These are phyloP conservation scores for Petaurus breviceps DNA, from an alignment of 2,113 vertebrate species.

Conservation along the genomic window DNA sequence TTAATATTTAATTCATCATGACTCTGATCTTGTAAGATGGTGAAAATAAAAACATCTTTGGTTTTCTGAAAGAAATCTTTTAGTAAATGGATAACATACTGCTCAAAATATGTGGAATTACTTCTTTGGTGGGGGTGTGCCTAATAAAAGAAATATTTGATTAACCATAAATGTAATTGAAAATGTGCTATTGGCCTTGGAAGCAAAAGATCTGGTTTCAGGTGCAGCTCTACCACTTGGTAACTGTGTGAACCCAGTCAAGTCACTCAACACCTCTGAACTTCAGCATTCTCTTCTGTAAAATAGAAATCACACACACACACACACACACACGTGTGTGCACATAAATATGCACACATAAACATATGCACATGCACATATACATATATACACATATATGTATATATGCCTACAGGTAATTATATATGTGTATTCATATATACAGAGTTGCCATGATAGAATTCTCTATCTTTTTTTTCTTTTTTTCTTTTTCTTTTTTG, in stretches of 20 bases:
- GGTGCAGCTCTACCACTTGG: background rate
- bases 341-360: no score
- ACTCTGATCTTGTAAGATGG: constrained; percentile 11
- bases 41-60: constrained; percentile 44
- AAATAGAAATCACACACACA: background rate
- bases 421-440: no score
- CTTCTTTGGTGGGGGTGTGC: background rate
- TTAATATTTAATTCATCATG: background rate
- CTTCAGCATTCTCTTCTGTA: background rate
- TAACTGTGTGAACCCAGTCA: background rate
- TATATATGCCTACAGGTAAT: no score
- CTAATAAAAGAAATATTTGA: background rate
- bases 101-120: constrained; percentile 26
- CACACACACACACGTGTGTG: no score
- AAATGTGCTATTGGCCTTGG: background rate
- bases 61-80: constrained; percentile 40
- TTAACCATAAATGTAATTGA: background rate
- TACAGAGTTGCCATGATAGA: no score
- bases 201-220: background rate
- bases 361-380: no score
- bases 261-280: background rate
- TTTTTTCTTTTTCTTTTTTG: no score
- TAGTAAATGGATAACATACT: constrained; percentile 13
- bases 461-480: background rate
- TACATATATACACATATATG: no score